Base-by-base conservation (phyloP, 92 coral and sea anemone genomes). In the Phenganax marumi region DNA sequence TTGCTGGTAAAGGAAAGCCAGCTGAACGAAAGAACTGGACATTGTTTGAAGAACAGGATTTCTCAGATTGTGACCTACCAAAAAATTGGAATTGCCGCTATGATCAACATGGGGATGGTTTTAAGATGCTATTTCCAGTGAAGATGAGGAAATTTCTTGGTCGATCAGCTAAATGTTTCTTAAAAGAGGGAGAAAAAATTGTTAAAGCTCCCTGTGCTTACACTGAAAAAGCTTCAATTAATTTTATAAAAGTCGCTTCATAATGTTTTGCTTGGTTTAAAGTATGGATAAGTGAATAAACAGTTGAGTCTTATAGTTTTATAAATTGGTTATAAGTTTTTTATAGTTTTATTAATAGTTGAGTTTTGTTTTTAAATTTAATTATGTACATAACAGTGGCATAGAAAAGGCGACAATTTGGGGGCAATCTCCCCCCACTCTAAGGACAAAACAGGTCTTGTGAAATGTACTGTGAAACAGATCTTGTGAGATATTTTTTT, bases 41-140 rank as follows among this genome's bases (percentile, higher is more conserved):
- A n/a, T 17, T 86, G 70, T 86, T 69, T 68, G 87, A 89, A 13
- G 70, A 60, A 12, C 64, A 51, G 13, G 92, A 89, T 64, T 89
- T 83, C 52, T 58, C 53, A 25, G 79, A 70, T 52, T 86, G 84
- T 68, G 57, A 75, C 16, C 74, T 87, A 18, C 85, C 79, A 8
- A 12, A 8, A 57, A 71, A 24, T 25, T 80, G 76, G 89, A 70
- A 46, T 50, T 79, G 80, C 68, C 8, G 57, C 1, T 72, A 26
- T 74, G 89, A 90, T 50, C 71, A 81, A 81, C 89, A 90, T 76
- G 89, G 90, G 55, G 85, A 87, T 77, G 90, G 90, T 50, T 26
- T 63, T 8, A 90, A 86, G 50, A 83, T 85, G 26, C 68, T 73
- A 52, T 84, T 84, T 72, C 89, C 93, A 23, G 74, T 84, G 49